phyloP scores from a whole-genome alignment of 2,888 invertebrate genomes.

The Augochlorella aurata region DNA sequence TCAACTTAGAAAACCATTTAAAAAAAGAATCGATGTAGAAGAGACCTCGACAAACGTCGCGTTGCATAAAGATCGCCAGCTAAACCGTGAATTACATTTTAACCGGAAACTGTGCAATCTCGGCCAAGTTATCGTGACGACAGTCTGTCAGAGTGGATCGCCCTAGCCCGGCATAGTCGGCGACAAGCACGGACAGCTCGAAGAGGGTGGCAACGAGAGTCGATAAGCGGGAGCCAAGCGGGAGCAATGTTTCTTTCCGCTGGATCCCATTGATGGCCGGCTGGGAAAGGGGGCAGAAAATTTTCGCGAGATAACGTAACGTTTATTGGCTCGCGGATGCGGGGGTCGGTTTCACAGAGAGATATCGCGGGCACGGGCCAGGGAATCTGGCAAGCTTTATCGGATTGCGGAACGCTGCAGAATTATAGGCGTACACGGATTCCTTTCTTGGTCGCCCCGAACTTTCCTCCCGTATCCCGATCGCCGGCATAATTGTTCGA shows the following conservation, averaged over 20 bases:
- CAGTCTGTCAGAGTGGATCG: not conserved
- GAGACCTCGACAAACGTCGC: too few relatives aligned
- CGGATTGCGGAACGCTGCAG: slow-evolving; percentile 39
- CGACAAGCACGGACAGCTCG: slow-evolving; percentile 14
- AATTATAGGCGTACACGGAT: slow-evolving; percentile 27
- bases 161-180: not conserved
- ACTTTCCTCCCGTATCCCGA: not conserved
- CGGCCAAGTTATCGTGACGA: not conserved
- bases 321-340: slow-evolving; percentile 58
- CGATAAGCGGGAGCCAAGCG: slow-evolving; percentile 35
- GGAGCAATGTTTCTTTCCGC: slow-evolving; percentile 36
- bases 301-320: slow-evolving; percentile 45
- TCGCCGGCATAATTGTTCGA: not conserved
- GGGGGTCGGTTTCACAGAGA: slow-evolving; percentile 32
- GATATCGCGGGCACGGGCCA: slow-evolving; percentile 51
- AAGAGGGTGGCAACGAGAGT: slow-evolving; percentile 5
- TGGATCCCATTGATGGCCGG: slow-evolving; percentile 7
- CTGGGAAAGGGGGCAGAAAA: slow-evolving; percentile 10
- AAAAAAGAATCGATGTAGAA: too few relatives aligned
- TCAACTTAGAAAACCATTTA: too few relatives aligned
- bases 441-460: not conserved
- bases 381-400: slow-evolving; percentile 30
- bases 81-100: too few relatives aligned
- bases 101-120: too few relatives aligned
- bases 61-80: too few relatives aligned